Conservation (phyloP, 2,888 invertebrate species). For the Salpingus planirostris region DNA sequence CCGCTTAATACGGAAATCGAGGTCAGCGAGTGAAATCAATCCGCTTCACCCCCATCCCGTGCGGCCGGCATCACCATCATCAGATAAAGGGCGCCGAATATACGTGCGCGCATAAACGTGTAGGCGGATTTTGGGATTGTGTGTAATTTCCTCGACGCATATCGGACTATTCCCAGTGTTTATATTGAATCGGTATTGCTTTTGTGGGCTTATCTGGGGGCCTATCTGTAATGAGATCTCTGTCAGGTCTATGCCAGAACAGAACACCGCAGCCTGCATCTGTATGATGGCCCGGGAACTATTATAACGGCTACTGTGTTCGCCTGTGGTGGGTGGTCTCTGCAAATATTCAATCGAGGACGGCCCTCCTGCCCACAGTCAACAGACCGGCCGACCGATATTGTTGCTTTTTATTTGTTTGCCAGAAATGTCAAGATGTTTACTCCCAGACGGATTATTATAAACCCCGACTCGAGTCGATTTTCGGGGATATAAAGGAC, state of each 20-base stretch:
- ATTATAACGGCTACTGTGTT: slow-evolving; percentile 16
- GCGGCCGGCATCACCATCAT: too few species aligned
- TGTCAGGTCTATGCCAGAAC: slow-evolving; percentile 27
- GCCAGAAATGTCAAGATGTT: neutral
- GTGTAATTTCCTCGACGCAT: slow-evolving; percentile 35
- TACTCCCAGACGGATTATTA: too few species aligned
- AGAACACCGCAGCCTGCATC: slow-evolving; percentile 13
- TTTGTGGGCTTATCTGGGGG: slow-evolving; percentile 42
- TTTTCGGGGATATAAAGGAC: too few species aligned
- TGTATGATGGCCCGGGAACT: too few species aligned
- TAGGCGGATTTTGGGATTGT: slow-evolving; percentile 41
- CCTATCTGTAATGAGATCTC: slow-evolving; percentile 45
- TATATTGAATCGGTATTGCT: slow-evolving; percentile 43
- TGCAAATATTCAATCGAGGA: slow-evolving; percentile 3
- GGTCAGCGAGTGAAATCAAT: slow-evolving; percentile 41
- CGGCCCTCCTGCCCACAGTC: neutral
- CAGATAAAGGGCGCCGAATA: slow-evolving; percentile 34
- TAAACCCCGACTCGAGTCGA: too few species aligned
- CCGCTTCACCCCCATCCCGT: too few species aligned
- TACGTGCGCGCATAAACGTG: slow-evolving; percentile 35
- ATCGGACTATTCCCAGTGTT: slow-evolving; percentile 37
- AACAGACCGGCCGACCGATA: neutral
- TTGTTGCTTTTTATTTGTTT: neutral
- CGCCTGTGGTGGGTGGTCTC: slow-evolving; percentile 26
- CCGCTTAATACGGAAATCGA: slow-evolving; percentile 24